Evolutionary conservation across 2,113 vertebrate genomes (phyloP).

Genomic region (Neogale vison): DNA sequence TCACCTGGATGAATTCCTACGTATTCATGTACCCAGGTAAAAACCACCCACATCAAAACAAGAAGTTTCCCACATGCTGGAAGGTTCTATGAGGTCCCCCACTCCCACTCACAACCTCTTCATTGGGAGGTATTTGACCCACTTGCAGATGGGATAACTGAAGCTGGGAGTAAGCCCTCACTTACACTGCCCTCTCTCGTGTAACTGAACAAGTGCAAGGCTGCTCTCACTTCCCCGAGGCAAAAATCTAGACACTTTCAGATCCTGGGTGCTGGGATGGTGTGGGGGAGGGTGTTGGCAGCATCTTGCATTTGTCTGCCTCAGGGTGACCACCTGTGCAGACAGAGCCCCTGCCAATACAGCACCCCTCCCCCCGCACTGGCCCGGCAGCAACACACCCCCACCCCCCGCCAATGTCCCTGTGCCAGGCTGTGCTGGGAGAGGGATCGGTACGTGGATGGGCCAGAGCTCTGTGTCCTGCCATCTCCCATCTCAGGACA

Average conservation of each 20-base stretch:
- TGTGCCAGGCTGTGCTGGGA: background rate
- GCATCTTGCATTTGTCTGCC: constrained; percentile 41
- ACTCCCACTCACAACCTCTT: background rate
- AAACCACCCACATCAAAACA: background rate
- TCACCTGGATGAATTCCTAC: background rate
- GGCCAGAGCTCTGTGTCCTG: too few relatives aligned
- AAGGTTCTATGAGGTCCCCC: background rate
- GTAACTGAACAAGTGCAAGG: background rate
- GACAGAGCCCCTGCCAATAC: background rate
- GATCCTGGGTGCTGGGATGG: background rate
- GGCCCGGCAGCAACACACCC: background rate
- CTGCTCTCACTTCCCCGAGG: background rate
- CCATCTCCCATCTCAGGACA: background rate
- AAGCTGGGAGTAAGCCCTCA: background rate
- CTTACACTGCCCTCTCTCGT: background rate
- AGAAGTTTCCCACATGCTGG: background rate
- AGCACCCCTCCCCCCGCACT: too few relatives aligned
- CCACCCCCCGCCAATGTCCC: background rate
- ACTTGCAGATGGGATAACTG: too few relatives aligned
- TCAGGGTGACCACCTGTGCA: constrained; percentile 76
- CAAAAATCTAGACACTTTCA: background rate
- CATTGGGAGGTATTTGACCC: background rate
- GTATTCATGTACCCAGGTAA: rapidly evolving
- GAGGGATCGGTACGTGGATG: background rate
- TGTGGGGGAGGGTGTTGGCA: constrained; percentile 37